These are phyloP conservation scores for Tyria jacobaeae DNA, from an alignment of 2,888 invertebrate genomes.

Conservation along the genomic window DNA sequence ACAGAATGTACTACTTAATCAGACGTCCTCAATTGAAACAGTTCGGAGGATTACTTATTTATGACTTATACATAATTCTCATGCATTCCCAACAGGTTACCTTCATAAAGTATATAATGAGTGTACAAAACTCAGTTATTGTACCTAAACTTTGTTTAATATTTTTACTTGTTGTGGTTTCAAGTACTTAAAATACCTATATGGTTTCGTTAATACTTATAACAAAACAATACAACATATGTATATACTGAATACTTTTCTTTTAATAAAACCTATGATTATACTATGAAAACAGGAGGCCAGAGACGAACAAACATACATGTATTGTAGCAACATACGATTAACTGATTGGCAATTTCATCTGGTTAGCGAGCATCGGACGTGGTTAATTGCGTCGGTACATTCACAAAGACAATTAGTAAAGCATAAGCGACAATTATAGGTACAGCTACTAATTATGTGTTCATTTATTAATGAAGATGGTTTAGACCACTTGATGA, in stretches of 20 bases:
- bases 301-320: slow-evolving; percentile 16
- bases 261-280: slow-evolving; percentile 17
- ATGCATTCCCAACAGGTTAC: background rate
- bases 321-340: slow-evolving; percentile 51
- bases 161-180: background rate
- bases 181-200: too few species aligned
- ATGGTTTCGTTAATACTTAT: too few species aligned
- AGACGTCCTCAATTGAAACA: too few species aligned
- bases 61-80: background rate
- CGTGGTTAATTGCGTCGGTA: slow-evolving; percentile 72
- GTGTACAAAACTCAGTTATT: background rate
- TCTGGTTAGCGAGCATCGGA: slow-evolving; percentile 61
- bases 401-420: slow-evolving; percentile 78
- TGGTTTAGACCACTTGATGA: background rate
- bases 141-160: background rate
- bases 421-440: slow-evolving; percentile 46
- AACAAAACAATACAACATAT: too few species aligned
- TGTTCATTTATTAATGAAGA: background rate
- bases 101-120: background rate
- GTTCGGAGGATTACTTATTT: too few species aligned
- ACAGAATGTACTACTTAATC: too few species aligned
- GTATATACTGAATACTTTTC: too few species aligned
- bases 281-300: slow-evolving; percentile 36
- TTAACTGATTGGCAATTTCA: slow-evolving; percentile 80
- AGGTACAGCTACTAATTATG: slow-evolving; percentile 6